Conservation (phyloP, 2,888 invertebrate genomes). For the Cephus pygmeus region DNA sequence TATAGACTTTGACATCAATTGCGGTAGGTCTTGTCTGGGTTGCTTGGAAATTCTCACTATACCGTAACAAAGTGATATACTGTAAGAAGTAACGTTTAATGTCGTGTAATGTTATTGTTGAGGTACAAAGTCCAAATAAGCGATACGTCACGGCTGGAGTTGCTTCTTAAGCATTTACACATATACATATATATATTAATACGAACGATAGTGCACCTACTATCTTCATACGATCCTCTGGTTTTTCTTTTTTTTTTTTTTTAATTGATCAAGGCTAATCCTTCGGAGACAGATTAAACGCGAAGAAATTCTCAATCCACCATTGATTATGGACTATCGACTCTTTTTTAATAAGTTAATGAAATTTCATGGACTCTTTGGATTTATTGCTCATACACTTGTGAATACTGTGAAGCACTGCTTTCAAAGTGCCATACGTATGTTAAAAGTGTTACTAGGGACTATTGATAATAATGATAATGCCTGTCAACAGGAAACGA, state of each 20-base stretch:
- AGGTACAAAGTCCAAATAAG: conserved; percentile 7
- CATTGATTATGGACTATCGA: background rate
- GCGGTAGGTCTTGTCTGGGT: conserved; percentile 28
- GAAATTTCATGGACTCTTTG: background rate
- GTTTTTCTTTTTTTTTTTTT: background rate
- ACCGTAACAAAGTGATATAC: background rate
- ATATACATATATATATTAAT: background rate
- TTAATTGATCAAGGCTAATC: background rate
- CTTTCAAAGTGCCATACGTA: background rate
- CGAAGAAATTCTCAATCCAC: background rate
- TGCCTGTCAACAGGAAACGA: background rate
- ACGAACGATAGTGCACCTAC: background rate
- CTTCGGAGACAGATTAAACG: background rate
- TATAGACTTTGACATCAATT: conserved; percentile 34
- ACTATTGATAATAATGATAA: background rate
- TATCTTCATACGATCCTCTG: background rate
- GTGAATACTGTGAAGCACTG: background rate
- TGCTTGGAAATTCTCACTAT: background rate
- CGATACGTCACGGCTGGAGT: background rate
- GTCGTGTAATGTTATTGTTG: conserved; percentile 1
- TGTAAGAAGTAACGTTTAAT: background rate
- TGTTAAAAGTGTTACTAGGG: background rate
- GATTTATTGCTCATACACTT: background rate
- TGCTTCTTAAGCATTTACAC: background rate
- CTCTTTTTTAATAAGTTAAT: background rate